Conservation (phyloP, 2,888 invertebrate genomes). For the Lasiommata megera region DNA sequence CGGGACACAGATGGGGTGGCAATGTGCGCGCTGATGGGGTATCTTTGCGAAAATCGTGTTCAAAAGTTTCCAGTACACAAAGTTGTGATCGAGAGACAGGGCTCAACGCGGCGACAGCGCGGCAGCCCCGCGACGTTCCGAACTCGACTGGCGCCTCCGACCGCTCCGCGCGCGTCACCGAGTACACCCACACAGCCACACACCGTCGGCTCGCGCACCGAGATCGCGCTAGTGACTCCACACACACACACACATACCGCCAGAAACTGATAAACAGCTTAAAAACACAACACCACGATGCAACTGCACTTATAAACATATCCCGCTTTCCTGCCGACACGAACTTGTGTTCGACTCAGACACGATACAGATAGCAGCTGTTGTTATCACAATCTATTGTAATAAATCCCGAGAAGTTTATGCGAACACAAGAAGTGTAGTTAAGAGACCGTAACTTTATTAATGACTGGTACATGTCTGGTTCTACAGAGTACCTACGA, state of each 20-base stretch:
- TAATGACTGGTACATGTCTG: neutral
- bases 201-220: constrained; percentile 38
- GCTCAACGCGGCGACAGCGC: constrained; percentile 61
- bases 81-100: constrained; percentile 72
- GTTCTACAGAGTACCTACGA: neutral
- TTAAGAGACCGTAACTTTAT: neutral
- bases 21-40: constrained; percentile 47
- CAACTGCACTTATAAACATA: constrained; percentile 62
- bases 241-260: constrained; percentile 42
- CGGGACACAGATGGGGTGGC: constrained; percentile 47
- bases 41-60: constrained; percentile 58
- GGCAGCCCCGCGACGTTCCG: constrained; percentile 69
- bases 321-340: constrained; percentile 35
- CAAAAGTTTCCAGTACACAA: constrained; percentile 80
- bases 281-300: constrained; percentile 69
- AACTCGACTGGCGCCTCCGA: constrained; percentile 67
- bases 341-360: constrained; percentile 22
- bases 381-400: constrained; percentile 27
- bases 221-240: constrained; percentile 37
- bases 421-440: constrained; percentile 2
- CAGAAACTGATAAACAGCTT: constrained; percentile 71
- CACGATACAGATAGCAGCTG: constrained; percentile 27
- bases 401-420: constrained; percentile 22
- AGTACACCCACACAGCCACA: constrained; percentile 58
- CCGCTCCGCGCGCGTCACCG: constrained; percentile 56